These are phyloP conservation scores for Atherinomorus stipes DNA, from an alignment of 2,113 vertebrate species.

Conservation along the genomic window DNA sequence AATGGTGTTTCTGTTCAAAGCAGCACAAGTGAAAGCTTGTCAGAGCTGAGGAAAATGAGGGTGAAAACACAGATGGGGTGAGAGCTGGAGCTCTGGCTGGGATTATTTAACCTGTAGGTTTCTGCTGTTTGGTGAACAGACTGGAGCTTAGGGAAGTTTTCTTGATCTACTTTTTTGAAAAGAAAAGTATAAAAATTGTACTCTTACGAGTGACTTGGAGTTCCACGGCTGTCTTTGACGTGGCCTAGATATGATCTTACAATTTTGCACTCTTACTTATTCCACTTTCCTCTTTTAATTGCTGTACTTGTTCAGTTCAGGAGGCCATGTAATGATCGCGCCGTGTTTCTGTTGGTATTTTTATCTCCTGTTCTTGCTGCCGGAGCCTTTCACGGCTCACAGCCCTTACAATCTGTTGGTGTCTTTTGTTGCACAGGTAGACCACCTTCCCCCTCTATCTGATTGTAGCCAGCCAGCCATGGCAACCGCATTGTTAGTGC, in stretches of 20 bases:
- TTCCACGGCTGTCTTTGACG: too few relatives aligned
- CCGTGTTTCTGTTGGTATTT: background rate
- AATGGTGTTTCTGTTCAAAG: constrained; percentile 78
- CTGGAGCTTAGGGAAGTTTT: constrained; percentile 2
- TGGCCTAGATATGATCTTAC: background rate
- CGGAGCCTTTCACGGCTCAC: background rate
- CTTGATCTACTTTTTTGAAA: background rate
- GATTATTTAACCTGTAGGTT: constrained; percentile 38
- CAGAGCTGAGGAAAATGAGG: constrained; percentile 59
- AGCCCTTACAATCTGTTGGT: background rate
- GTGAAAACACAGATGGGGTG: constrained; percentile 38
- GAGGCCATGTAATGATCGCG: background rate
- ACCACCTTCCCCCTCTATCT: constrained; percentile 20
- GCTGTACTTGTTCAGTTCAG: background rate
- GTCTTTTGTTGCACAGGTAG: background rate
- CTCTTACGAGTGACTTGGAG: background rate
- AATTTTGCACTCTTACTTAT: constrained; percentile 13
- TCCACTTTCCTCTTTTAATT: background rate
- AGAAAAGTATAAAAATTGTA: background rate
- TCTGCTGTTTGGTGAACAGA: constrained; percentile 19
- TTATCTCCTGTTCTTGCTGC: background rate
- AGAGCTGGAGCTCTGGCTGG: constrained; percentile 21
- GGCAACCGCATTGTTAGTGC: constrained; percentile 1
- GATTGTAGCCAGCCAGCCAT: constrained; percentile 5
- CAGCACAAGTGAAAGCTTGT: constrained; percentile 73